phyloP scores from a whole-genome alignment of 2,797 vertebrate genomes.

The Molossus molossus region DNA sequence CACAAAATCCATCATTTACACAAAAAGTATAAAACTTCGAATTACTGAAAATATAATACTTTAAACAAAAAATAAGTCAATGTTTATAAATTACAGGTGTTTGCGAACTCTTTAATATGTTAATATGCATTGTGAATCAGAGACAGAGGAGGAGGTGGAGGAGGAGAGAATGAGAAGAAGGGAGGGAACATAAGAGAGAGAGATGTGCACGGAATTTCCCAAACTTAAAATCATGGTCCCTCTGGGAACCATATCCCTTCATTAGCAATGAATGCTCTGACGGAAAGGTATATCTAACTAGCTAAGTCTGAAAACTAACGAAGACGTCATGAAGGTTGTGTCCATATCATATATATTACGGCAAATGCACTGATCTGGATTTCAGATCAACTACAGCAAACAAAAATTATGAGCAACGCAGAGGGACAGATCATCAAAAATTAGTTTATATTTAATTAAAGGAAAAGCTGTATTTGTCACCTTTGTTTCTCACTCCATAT shows the following conservation, averaged over 20 bases:
- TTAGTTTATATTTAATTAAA: not conserved
- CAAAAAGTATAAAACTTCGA: not conserved
- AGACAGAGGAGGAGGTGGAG: too few relatives aligned
- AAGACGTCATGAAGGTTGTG: not conserved
- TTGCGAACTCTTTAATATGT: not conserved
- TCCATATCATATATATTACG: not conserved
- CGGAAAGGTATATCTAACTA: not conserved
- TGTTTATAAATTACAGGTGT: not conserved
- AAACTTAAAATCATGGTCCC: not conserved
- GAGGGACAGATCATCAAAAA: not conserved
- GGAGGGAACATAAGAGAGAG: not conserved
- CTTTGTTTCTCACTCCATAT: not conserved
- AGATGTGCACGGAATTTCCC: not conserved
- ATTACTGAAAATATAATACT: not conserved
- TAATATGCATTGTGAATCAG: not conserved
- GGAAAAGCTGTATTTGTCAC: not conserved
- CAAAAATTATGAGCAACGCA: not conserved
- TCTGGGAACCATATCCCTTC: not conserved
- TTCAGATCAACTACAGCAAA: not conserved
- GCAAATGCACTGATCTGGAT: not conserved
- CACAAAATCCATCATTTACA: not conserved
- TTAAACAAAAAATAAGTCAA: not conserved
- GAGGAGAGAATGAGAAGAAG: too few relatives aligned
- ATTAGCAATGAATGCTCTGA: not conserved
- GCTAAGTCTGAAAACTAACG: not conserved